phyloP scores from a whole-genome alignment of 1,140 invertebrate genomes.

The Bombus balteatus region DNA sequence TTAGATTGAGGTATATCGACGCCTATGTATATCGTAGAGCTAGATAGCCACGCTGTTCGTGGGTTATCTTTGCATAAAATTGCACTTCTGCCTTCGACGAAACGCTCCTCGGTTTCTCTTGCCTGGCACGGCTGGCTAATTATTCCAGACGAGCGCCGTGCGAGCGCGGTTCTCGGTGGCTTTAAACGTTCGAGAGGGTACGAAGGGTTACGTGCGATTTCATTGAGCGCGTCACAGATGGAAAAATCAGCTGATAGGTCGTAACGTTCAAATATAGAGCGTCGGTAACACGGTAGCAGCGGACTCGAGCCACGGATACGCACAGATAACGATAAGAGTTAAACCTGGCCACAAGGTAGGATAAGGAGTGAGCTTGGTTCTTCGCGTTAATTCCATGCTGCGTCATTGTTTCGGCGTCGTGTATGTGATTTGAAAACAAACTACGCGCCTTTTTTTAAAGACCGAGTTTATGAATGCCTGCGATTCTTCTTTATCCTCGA shows the following conservation, averaged over 20 bases:
- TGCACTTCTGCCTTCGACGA: constrained; percentile 14
- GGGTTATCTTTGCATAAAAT: constrained; percentile 56
- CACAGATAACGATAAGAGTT: constrained; percentile 79
- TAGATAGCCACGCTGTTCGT: constrained; percentile 41
- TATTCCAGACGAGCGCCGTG: neutral
- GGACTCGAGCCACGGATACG: constrained; percentile 68
- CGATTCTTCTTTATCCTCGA: neutral
- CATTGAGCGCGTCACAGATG: neutral
- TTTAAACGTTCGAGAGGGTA: neutral
- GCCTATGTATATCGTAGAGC: constrained; percentile 29
- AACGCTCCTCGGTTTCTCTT: neutral
- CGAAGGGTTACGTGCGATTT: neutral
- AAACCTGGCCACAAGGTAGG: constrained; percentile 63
- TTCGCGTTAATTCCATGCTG: constrained; percentile 2
- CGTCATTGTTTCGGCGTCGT: neutral
- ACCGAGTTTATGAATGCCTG: neutral
- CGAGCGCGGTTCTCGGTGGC: neutral
- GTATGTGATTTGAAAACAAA: constrained; percentile 17
- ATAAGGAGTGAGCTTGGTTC: constrained; percentile 44
- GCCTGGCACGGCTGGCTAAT: neutral
- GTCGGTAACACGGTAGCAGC: constrained; percentile 76
- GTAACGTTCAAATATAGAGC: constrained; percentile 62
- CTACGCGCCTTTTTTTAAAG: neutral
- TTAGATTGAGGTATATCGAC: constrained; percentile 60
- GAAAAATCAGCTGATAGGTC: constrained; percentile 31